These are phyloP conservation scores for Chrysemys picta DNA, from an alignment of 2,113 vertebrate genomes.

Conservation along the genomic window DNA sequence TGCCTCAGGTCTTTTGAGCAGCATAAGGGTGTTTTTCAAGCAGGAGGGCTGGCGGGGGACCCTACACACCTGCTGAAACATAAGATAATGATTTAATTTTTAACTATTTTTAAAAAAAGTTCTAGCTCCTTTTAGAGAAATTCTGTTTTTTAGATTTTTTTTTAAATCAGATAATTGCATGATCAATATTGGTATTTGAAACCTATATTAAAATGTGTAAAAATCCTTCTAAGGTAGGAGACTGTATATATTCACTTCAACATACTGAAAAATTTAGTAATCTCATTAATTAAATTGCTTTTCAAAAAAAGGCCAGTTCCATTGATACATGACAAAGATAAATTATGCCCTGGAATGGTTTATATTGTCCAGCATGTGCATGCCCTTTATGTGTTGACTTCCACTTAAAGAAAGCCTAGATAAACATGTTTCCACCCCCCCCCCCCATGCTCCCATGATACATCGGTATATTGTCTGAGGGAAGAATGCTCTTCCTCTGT, in stretches of 20 bases:
- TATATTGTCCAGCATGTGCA: slow-evolving; percentile 21
- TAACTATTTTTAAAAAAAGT: not conserved
- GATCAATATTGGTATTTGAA: slow-evolving; percentile 57
- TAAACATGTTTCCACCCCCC: slow-evolving; percentile 30
- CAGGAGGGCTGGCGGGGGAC: not conserved
- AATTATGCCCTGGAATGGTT: slow-evolving; percentile 55
- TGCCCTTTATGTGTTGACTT: slow-evolving; percentile 64
- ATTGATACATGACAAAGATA: slow-evolving; percentile 72
- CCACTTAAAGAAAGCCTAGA: slow-evolving; percentile 6
- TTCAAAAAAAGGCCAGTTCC: slow-evolving; percentile 76
- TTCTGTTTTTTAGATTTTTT: not conserved
- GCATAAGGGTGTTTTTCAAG: slow-evolving; percentile 4
- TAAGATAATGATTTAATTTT: not conserved
- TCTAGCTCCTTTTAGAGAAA: not conserved
- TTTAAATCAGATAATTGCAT: slow-evolving; percentile 43
- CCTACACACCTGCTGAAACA: slow-evolving; percentile 23
- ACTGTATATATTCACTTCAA: slow-evolving; percentile 25
- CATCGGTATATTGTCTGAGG: not conserved
- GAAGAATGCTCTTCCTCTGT: not conserved
- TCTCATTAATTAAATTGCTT: slow-evolving; percentile 76
- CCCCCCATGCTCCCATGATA: not conserved
- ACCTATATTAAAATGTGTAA: slow-evolving; percentile 29
- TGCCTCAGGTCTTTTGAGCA: slow-evolving; percentile 55
- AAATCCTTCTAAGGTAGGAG: not conserved
- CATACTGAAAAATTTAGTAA: slow-evolving; percentile 52